These are phyloP conservation scores for Osmoderma eremita DNA, from an alignment of 2,888 invertebrate genomes.

Conservation along the genomic window DNA sequence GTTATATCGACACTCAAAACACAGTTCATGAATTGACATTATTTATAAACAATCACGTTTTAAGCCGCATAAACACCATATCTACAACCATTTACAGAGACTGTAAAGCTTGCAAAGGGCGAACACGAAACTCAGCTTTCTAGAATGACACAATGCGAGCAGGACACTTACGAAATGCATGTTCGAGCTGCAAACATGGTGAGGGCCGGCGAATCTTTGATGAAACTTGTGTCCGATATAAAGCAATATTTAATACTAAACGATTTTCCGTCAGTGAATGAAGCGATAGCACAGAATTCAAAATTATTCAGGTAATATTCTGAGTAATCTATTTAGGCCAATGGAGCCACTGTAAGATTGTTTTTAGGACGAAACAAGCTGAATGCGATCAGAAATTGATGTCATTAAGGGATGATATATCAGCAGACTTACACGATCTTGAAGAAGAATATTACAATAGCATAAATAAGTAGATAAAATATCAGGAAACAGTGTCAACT, in stretches of 20 bases:
- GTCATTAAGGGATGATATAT: slow-evolving; percentile 93
- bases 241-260: slow-evolving; percentile 98
- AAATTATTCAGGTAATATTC: slow-evolving; percentile 73
- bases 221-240: slow-evolving; percentile 97
- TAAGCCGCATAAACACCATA: slow-evolving; percentile 9
- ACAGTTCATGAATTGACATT: neutral
- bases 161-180: slow-evolving; percentile 97
- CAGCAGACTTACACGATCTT: slow-evolving; percentile 89
- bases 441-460: slow-evolving; percentile 94
- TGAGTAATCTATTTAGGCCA: neutral
- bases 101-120: slow-evolving; percentile 86
- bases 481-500: no score
- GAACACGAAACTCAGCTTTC: slow-evolving; percentile 92
- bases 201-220: slow-evolving; percentile 94
- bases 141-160: slow-evolving; percentile 91
- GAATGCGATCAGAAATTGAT: slow-evolving; percentile 95
- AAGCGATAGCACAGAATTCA: slow-evolving; percentile 94
- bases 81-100: slow-evolving; percentile 71
- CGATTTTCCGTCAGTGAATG: slow-evolving; percentile 98
- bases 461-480: slow-evolving; percentile 74
- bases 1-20: slow-evolving; percentile 44
- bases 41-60: neutral
- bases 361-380: slow-evolving; percentile 80
- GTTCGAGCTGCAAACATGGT: slow-evolving; percentile 96
- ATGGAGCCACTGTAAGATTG: neutral